Conservation (phyloP, 2,888 invertebrate genomes). For the Hydraecia micacea region DNA sequence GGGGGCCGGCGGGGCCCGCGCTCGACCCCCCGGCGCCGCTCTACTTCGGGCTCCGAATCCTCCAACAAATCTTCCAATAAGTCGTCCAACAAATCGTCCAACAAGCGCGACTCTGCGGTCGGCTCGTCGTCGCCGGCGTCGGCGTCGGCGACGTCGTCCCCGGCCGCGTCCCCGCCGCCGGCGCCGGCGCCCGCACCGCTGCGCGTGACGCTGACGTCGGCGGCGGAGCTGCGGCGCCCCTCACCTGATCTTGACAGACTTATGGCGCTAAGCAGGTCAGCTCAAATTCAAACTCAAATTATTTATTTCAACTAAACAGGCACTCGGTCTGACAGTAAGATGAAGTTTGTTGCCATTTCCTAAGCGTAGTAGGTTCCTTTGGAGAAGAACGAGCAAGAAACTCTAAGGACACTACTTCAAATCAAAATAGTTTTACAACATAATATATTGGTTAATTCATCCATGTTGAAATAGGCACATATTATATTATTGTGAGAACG, state of each 20-base stretch:
- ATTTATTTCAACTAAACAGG: neutral
- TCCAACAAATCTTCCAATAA: slow-evolving; percentile 59
- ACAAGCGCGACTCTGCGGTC: slow-evolving; percentile 77
- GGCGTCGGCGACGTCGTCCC: slow-evolving; percentile 85
- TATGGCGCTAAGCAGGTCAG: slow-evolving; percentile 80
- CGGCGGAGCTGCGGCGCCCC: slow-evolving; percentile 89
- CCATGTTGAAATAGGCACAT: neutral
- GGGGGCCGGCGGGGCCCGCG: slow-evolving; percentile 70
- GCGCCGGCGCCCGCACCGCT: slow-evolving; percentile 75
- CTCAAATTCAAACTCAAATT: neutral
- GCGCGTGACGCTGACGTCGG: slow-evolving; percentile 91
- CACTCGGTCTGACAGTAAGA: neutral
- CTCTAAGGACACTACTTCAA: neutral
- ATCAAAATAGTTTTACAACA: neutral
- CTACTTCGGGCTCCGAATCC: slow-evolving; percentile 83
- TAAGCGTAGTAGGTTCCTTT: neutral
- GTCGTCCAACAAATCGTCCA: slow-evolving; percentile 41
- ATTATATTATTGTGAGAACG: neutral
- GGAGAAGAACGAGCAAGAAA: neutral
- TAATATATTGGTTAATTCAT: neutral
- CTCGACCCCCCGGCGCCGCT: slow-evolving; percentile 80
- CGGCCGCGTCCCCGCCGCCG: slow-evolving; percentile 78
- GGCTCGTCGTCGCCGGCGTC: slow-evolving; percentile 88
- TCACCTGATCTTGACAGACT: slow-evolving; percentile 81
- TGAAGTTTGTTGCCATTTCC: neutral